These are phyloP conservation scores for Limonius californicus DNA, from an alignment of 1,140 invertebrate species.

Conservation along the genomic window DNA sequence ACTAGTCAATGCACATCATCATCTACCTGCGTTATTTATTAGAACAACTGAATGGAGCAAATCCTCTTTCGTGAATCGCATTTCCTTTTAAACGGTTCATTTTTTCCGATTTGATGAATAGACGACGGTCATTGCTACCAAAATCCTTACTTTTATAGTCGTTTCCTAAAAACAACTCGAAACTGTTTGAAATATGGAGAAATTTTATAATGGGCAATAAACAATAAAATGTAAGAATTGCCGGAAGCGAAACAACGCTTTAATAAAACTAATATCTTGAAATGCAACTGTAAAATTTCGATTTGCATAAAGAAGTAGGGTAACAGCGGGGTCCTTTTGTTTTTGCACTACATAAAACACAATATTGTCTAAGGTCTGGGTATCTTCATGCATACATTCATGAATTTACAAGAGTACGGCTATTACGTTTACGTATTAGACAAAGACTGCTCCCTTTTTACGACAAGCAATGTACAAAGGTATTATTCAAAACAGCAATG, in stretches of 20 bases:
- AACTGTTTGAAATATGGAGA: too few species aligned
- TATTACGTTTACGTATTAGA: neutral
- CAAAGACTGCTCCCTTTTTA: neutral
- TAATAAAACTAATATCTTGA: constrained; percentile 1
- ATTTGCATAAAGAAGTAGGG: constrained; percentile 8
- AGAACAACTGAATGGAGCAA: too few species aligned
- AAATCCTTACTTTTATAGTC: too few species aligned
- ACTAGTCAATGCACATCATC: too few species aligned
- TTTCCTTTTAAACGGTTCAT: too few species aligned
- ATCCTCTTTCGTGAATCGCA: too few species aligned
- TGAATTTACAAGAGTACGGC: neutral
- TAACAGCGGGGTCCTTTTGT: neutral
- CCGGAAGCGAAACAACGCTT: neutral
- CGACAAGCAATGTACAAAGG: too few species aligned
- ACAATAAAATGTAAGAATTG: neutral
- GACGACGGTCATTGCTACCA: too few species aligned
- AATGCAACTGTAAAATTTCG: constrained; percentile 10
- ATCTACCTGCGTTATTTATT: too few species aligned
- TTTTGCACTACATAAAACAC: constrained; percentile 10
- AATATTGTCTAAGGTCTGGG: constrained; percentile 6
- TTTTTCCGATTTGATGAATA: too few species aligned
- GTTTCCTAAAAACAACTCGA: too few species aligned
- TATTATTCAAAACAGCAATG: neutral
- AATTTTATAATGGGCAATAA: neutral
- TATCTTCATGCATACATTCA: neutral